These are phyloP conservation scores for Delia radicum DNA, from an alignment of 1,140 invertebrate genomes.

Conservation along the genomic window DNA sequence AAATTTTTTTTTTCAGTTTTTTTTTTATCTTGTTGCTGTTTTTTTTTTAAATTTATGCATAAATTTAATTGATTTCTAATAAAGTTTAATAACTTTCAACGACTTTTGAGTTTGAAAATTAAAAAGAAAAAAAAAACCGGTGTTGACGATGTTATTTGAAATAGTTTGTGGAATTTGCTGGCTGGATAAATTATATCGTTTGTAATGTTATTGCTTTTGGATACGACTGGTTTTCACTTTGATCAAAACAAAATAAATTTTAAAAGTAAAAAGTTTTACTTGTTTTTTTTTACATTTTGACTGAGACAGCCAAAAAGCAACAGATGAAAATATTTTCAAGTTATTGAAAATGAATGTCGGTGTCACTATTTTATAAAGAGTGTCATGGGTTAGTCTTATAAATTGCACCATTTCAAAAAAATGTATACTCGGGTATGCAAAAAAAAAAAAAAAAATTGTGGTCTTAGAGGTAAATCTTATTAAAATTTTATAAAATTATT, in stretches of 20 bases:
- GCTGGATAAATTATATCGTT: not conserved
- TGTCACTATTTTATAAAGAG: too few species aligned
- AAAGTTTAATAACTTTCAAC: conserved; percentile 6
- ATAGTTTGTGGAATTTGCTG: not conserved
- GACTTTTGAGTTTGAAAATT: not conserved
- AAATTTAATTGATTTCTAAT: conserved; percentile 25
- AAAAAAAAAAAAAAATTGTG: too few species aligned
- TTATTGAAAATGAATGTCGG: not conserved
- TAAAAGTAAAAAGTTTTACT: not conserved
- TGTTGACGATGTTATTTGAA: not conserved
- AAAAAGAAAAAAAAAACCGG: not conserved
- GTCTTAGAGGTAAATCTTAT: too few species aligned
- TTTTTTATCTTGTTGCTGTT: not conserved
- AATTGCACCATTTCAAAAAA: too few species aligned
- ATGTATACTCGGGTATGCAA: too few species aligned
- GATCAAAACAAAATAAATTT: conserved; percentile 21
- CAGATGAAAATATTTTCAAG: not conserved
- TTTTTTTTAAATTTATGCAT: conserved; percentile 3
- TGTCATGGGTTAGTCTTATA: too few species aligned
- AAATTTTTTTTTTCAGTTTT: not conserved
- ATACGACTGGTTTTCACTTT: conserved; percentile 13
- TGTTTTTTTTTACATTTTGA: not conserved
- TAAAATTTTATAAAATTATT: too few species aligned
- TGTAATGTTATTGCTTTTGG: conserved; percentile 8
- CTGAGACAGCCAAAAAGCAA: not conserved